Base-by-base conservation (phyloP, 2,888 invertebrate species). In the Caenorhabditis drosophilae region DNA sequence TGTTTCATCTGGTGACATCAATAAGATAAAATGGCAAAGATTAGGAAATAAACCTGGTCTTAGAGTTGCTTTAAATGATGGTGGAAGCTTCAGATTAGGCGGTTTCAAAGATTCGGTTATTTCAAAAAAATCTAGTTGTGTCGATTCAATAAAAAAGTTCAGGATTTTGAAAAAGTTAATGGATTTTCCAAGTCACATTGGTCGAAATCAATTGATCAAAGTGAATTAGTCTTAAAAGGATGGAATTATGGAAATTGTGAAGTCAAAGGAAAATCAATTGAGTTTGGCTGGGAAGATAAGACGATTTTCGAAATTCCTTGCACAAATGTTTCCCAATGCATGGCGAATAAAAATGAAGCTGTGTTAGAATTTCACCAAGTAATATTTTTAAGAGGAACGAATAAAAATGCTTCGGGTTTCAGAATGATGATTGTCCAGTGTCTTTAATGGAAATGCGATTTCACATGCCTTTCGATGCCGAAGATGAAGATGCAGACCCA, bases 211-310 rank as follows among this genome's bases (percentile, higher is more conserved):
- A 89, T 96, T 89, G 86, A 92, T 45, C 93, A 92, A 80, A 92
- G 92, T 80, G 97, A 98, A 81, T 85, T 94, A 51, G 92, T 93
- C 69, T 87, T 96, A 1, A 95, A 93, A 84, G 98, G 98, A 0
- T 98, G 97, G 97, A 99, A 98, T 85, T 98, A 97, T 93, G 98
- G 98, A 26, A 91, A 92, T 0, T 93, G 93, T 0, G 91, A 92
- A 77, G 97, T 99, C 84, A 90, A 89, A 77, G 97, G 76, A 20
- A 62, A 67, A 27, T 47, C 34, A 9, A 57, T 83, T 36, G 71
- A 77, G n/a, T 84, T 83, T 61, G 44, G 61, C 4, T 78, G 78
- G 38, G 80, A 79, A 22, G 70, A 73, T 9, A 75, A 78, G 40
- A 61, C 73, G 2, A 92, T 92, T 0, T 97, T 98, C 87, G 98